A percentile compares a stretch with the other conserved stretches of the same genome.
Conservation (phyloP, 2,888 invertebrate genomes). For the Pheosia tremula region DNA sequence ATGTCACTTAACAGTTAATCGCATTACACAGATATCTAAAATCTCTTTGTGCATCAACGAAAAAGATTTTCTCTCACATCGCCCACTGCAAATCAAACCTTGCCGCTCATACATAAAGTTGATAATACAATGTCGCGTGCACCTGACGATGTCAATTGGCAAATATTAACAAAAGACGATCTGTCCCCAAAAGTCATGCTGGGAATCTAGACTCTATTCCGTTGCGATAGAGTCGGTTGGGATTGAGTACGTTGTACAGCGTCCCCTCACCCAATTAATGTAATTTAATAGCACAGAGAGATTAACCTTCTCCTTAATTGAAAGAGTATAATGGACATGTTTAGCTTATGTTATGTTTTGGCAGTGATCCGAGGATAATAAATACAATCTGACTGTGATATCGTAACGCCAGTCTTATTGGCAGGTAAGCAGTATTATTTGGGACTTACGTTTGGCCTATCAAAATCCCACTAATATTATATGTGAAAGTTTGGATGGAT, state of each 20-base stretch:
- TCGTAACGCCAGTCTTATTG: neutral
- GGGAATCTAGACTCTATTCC: slow-evolving; percentile 48
- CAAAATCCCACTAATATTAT: neutral
- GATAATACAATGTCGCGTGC: slow-evolving; percentile 33
- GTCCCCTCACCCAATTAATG: slow-evolving; percentile 79
- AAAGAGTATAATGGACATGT: slow-evolving; percentile 67
- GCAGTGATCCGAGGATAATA: neutral
- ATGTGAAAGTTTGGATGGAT: too few relatives aligned
- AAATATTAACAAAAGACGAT: slow-evolving; percentile 72
- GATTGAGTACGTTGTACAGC: slow-evolving; percentile 39
- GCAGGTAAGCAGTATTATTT: neutral
- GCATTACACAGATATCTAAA: slow-evolving; percentile 73
- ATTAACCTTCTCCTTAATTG: slow-evolving; percentile 78
- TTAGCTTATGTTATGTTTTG: slow-evolving; percentile 17
- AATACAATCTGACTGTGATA: neutral
- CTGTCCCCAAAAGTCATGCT: slow-evolving; percentile 30
- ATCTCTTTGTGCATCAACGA: slow-evolving; percentile 72
- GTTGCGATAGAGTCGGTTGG: slow-evolving; percentile 35
- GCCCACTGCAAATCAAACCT: slow-evolving; percentile 30
- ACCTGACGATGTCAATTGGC: slow-evolving; percentile 64
- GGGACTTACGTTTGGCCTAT: too few relatives aligned
- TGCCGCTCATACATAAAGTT: slow-evolving; percentile 40
- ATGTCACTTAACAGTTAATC: slow-evolving; percentile 80
- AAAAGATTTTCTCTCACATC: slow-evolving; percentile 44
- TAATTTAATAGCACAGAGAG: slow-evolving; percentile 80